Conservation (phyloP, 92 coral and sea anemone genomes). For the Zoanthus gigantus region DNA sequence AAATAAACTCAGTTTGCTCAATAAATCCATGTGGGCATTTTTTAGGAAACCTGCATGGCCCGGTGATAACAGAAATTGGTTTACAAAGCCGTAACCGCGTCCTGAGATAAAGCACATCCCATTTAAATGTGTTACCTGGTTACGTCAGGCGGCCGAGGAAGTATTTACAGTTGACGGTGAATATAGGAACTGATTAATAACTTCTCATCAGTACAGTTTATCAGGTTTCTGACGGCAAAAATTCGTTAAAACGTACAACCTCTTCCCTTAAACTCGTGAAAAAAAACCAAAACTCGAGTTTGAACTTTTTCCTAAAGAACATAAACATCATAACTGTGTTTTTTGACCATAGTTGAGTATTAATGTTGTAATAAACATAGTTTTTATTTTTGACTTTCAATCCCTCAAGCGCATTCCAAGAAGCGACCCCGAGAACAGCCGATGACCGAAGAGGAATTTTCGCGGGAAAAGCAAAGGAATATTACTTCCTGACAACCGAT, state of each 20-base stretch:
- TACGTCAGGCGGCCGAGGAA: slow-evolving; percentile 41
- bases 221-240: slow-evolving; percentile 5
- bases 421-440: neutral
- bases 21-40: neutral
- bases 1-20: neutral
- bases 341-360: neutral
- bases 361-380: neutral
- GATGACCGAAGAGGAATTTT: slow-evolving; percentile 6
- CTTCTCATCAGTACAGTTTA: slow-evolving; percentile 19
- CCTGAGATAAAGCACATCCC: neutral
- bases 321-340: neutral
- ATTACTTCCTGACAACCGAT: slow-evolving; percentile 2
- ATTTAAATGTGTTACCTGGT: slow-evolving; percentile 19
- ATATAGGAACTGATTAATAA: slow-evolving; percentile 28
- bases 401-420: neutral
- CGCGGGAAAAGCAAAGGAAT: slow-evolving; percentile 26
- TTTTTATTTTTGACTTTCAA: neutral
- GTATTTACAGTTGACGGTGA: slow-evolving; percentile 24
- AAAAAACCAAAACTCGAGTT: neutral
- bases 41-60: neutral
- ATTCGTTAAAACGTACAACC: neutral
- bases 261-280: neutral
- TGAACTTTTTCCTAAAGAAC: neutral
- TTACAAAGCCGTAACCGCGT: neutral
- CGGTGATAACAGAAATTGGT: neutral